Base-by-base conservation (phyloP, 1,140 invertebrate genomes). In the Nasonia giraulti region DNA sequence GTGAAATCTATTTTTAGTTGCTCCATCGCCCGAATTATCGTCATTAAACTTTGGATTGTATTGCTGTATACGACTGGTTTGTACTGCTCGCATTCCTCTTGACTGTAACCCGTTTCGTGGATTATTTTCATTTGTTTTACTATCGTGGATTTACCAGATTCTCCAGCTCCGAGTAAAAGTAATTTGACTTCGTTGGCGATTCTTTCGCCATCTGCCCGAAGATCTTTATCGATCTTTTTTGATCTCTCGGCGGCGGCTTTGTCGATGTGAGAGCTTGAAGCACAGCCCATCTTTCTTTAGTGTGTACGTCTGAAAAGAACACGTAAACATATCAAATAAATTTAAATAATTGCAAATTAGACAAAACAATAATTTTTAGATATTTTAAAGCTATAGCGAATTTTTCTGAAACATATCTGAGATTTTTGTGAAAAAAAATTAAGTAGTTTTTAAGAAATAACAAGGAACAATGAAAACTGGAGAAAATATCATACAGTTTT, bases 81-180 rank as follows among this genome's bases (percentile, higher is more conserved):
- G 91, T 98, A 99, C 90, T 98, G 97, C 91, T 97, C 95, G 93
- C 98, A 98, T 95, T 99, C 98, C 93, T 99, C 97, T 91, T 95
- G 95, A 71, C 96, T 97, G 91, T 99, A 99, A 66, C 98, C 98
- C 82, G 97, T 97, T 93, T 98, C 97, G 92, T 99, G 98, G 88
- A 99, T 99, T 89, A 99, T 99, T 95, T 97, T 97, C 97, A 98
- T 98, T 92, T 98, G 97, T 93, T 98, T 98, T 10, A 97, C 96
- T 92, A 97, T 96, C n/a, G 96, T 97, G 84, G 96, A 96, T 92
- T 97, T 97, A 74, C 96, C 96, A 23, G 96, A 97, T 92, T 97
- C 96, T 75, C 96, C 96, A 90, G 96, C 97, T 87, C 97, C 97
- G 85, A 98, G 94, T 80, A 98, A 93, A 74, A 98, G 94, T 79